These are phyloP conservation scores for Atherinosoma microstoma DNA, from an alignment of 2,797 vertebrate species.

Conservation along the genomic window DNA sequence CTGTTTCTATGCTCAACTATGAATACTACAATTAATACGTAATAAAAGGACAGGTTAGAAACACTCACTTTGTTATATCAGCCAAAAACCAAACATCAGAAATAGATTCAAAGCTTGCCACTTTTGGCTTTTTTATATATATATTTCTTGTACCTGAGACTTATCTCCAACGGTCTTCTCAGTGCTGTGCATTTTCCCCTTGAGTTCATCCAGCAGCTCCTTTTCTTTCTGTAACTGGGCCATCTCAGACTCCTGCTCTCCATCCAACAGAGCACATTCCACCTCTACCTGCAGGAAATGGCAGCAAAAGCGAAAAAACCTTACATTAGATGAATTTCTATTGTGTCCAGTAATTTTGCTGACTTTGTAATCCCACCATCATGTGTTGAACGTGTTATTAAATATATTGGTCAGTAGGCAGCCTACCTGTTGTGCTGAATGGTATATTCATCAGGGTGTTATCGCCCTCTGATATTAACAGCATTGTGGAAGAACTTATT, in stretches of 20 bases:
- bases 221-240: constrained; percentile 92
- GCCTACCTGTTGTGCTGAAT: neutral
- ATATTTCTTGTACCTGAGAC: constrained; percentile 84
- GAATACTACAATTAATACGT: neutral
- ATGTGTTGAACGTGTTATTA: neutral
- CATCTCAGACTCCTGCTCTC: constrained; percentile 93
- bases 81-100: neutral
- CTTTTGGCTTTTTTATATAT: neutral
- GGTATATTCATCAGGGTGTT: neutral
- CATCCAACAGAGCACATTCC: constrained; percentile 94
- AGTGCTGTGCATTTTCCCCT: constrained; percentile 87
- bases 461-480: neutral
- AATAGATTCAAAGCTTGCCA: neutral
- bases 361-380: neutral
- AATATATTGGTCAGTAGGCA: neutral
- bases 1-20: neutral
- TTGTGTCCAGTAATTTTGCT: neutral
- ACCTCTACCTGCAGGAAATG: constrained; percentile 89
- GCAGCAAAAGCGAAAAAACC: neutral
- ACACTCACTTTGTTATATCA: neutral
- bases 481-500: too few species aligned
- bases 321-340: neutral
- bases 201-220: constrained; percentile 91
- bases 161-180: constrained; percentile 87
- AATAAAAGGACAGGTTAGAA: neutral